These are phyloP conservation scores for Apodemus speciosus DNA, from an alignment of 2,113 vertebrate genomes.

Conservation along the genomic window DNA sequence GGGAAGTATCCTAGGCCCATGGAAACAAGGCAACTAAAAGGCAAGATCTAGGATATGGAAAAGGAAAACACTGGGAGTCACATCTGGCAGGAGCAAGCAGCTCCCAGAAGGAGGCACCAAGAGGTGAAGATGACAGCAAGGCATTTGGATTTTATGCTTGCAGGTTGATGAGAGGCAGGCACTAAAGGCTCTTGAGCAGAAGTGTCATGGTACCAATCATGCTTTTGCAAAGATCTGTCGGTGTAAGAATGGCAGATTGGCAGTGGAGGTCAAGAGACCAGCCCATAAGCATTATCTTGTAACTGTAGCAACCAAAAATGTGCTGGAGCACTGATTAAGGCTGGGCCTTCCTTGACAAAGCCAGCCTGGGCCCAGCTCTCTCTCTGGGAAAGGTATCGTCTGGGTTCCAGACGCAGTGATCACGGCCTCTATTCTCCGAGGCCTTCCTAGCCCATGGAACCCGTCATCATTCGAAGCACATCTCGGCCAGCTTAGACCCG, in stretches of 20 bases:
- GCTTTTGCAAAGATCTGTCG: not conserved
- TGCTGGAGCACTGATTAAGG: not conserved
- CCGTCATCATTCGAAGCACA: constrained; percentile 70
- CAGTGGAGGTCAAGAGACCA: not conserved
- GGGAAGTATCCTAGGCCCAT: not conserved
- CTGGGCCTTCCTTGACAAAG: not conserved
- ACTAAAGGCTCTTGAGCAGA: not conserved
- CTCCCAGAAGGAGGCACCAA: not conserved
- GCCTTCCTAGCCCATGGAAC: not conserved
- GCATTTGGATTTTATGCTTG: constrained; percentile 2
- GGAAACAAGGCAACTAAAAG: constrained; percentile 13
- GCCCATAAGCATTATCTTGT: not conserved
- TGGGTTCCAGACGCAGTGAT: not conserved
- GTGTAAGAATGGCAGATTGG: not conserved
- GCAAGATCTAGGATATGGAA: not conserved
- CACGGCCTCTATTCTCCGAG: not conserved
- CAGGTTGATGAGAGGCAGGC: not conserved
- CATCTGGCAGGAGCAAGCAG: not conserved
- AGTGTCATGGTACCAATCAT: not conserved
- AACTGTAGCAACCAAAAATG: constrained; percentile 1
- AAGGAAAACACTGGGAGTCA: not conserved
- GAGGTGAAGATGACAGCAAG: not conserved
- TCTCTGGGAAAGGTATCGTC: constrained; percentile 5
- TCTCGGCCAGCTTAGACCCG: constrained; percentile 31
- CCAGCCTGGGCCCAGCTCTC: not conserved